These are phyloP conservation scores for Porites lutea DNA, from an alignment of 64 coral and sea anemone species.

Conservation along the genomic window DNA sequence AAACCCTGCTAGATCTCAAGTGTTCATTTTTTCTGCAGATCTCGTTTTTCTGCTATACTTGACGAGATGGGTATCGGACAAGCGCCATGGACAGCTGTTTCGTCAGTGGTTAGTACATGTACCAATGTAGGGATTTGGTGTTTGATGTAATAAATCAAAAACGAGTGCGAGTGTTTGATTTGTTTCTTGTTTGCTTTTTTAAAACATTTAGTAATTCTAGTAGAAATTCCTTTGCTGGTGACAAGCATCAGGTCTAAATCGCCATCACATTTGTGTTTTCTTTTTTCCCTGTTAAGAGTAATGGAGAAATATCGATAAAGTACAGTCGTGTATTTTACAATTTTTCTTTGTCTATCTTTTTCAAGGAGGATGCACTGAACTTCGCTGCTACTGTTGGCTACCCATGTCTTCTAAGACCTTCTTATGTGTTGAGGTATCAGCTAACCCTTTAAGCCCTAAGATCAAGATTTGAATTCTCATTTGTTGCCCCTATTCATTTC, in stretches of 20 bases:
- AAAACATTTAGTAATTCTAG: too few relatives aligned
- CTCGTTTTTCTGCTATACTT: constrained; percentile 91
- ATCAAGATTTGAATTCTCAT: too few relatives aligned
- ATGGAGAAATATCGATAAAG: too few relatives aligned
- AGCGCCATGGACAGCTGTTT: constrained; percentile 93
- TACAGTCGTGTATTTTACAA: neutral
- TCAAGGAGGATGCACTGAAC: constrained; percentile 91
- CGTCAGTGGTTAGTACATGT: constrained; percentile 83
- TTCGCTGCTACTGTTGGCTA: constrained; percentile 96
- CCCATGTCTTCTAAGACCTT: constrained; percentile 93
- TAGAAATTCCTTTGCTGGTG: too few relatives aligned
- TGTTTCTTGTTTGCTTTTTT: too few relatives aligned
- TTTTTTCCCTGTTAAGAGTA: too few relatives aligned
- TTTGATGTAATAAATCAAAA: constrained; percentile 21
- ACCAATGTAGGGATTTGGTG: too few relatives aligned
- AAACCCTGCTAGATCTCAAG: too few relatives aligned
- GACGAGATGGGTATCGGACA: constrained; percentile 94
- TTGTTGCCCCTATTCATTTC: too few relatives aligned
- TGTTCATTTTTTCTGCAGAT: constrained; percentile 52
- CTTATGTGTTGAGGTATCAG: constrained; percentile 92
- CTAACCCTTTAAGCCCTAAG: neutral
- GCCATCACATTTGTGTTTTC: too few relatives aligned
- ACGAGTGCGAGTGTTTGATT: constrained; percentile 41
- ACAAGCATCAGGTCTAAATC: too few relatives aligned
- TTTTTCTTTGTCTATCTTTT: neutral